Evolutionary conservation across 2,797 vertebrate genomes (phyloP).

Genomic region (Pitangus sulphuratus): DNA sequence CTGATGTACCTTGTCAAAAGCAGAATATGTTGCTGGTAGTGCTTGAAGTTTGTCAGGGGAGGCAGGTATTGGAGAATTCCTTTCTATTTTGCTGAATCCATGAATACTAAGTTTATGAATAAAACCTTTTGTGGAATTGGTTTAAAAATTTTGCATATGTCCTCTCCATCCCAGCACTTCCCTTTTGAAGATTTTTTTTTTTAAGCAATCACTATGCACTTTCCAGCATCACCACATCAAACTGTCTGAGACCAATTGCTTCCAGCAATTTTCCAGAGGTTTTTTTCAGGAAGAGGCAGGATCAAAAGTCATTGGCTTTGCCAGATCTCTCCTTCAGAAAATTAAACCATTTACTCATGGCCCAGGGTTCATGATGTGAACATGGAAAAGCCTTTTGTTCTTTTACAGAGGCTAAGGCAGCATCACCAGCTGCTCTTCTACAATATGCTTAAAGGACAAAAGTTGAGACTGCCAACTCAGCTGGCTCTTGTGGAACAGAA

Average conservation of each 20-base stretch:
- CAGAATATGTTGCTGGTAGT: conserved; percentile 31
- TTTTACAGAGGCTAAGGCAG: not conserved
- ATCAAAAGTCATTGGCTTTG: conserved; percentile 12
- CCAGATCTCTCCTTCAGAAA: not conserved
- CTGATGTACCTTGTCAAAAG: not conserved
- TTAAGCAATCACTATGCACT: not conserved
- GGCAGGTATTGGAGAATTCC: conserved; percentile 37
- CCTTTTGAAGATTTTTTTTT: conserved; percentile 53
- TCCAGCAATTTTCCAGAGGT: not conserved
- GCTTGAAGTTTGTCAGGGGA: conserved; percentile 52
- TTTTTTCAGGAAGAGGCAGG: conserved; percentile 39
- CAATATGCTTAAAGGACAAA: not conserved
- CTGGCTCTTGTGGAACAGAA: not conserved
- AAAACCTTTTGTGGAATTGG: conserved; percentile 41
- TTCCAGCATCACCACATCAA: not conserved
- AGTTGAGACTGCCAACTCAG: not conserved
- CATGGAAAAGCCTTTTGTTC: conserved; percentile 6
- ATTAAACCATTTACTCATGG: not conserved
- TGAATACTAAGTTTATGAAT: conserved; percentile 63
- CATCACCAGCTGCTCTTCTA: not conserved
- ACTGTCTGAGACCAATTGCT: not conserved
- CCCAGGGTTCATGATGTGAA: not conserved
- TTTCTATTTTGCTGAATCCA: conserved; percentile 59
- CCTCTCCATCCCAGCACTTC: conserved; percentile 33
- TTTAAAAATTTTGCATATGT: conserved; percentile 55